These are phyloP conservation scores for Tringa solitaria DNA, from an alignment of 2,113 vertebrate genomes.

Conservation along the genomic window DNA sequence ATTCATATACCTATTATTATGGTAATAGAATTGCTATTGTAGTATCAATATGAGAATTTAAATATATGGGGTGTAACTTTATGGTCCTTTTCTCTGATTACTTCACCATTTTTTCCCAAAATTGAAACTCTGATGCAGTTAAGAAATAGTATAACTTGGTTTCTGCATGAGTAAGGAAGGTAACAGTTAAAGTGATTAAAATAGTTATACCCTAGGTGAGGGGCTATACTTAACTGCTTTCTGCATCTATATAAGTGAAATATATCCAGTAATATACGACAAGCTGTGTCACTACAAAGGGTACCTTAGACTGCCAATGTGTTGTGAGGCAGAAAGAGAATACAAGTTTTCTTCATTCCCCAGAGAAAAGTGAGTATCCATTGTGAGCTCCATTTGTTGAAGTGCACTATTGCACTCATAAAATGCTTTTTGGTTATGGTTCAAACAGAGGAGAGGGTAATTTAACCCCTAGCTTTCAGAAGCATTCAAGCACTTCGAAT, in stretches of 20 bases:
- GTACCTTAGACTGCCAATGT: neutral
- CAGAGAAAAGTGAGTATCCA: neutral
- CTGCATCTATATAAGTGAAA: neutral
- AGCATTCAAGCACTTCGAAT: neutral
- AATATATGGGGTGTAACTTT: constrained; percentile 7
- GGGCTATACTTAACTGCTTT: neutral
- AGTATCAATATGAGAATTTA: constrained; percentile 62
- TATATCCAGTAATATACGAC: neutral
- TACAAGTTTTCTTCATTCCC: neutral
- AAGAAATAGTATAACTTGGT: neutral
- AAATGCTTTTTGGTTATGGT: constrained; percentile 14
- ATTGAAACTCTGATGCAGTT: neutral
- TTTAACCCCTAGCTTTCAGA: constrained; percentile 1
- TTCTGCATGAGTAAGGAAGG: neutral
- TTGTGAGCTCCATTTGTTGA: constrained; percentile 7
- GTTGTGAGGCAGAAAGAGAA: neutral
- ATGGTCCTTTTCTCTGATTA: neutral
- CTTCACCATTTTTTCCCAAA: neutral
- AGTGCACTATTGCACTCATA: constrained; percentile 4
- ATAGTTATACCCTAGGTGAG: neutral
- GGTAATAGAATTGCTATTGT: constrained; percentile 69
- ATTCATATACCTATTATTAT: constrained; percentile 64
- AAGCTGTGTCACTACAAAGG: neutral
- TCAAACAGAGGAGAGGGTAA: neutral
- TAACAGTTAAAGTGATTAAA: neutral